Evolutionary conservation across 23 tunicate genomes (phyloP).

Genomic region (Halocynthia roretzi): DNA sequence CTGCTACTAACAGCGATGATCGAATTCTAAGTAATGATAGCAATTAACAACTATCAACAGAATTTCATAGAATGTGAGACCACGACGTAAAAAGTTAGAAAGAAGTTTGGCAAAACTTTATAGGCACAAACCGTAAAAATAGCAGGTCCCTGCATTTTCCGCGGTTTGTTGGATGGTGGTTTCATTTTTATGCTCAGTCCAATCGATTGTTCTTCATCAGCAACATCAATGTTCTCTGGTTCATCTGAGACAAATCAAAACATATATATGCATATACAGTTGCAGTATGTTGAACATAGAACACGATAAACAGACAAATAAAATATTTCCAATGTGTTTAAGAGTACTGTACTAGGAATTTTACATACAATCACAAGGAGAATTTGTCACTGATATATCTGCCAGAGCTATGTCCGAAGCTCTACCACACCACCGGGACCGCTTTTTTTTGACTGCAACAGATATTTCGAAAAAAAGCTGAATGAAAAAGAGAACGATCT

Average conservation of each 20-base stretch:
- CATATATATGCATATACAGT: neutral
- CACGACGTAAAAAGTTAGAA: too few species aligned
- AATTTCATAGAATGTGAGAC: too few species aligned
- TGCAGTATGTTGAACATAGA: neutral
- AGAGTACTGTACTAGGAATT: neutral
- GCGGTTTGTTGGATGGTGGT: neutral
- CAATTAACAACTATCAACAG: too few species aligned
- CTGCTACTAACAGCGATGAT: neutral
- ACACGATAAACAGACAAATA: neutral
- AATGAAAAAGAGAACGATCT: neutral
- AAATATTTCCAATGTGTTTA: too few species aligned
- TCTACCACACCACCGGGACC: neutral
- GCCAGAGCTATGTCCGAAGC: conserved; percentile 41
- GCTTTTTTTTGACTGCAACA: neutral
- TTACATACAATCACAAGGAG: conserved; percentile 51
- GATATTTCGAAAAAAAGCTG: conserved; percentile 23
- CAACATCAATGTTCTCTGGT: conserved; percentile 30
- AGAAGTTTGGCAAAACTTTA: too few species aligned
- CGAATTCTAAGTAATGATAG: neutral
- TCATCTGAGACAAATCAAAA: conserved; percentile 26
- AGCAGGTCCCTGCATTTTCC: neutral
- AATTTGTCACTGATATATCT: conserved; percentile 44
- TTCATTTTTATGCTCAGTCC: conserved; percentile 41
- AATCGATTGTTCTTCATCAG: conserved; percentile 46
- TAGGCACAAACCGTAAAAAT: too few species aligned